phyloP scores from a whole-genome alignment of 2,888 invertebrate genomes.

The Parascotia fuliginaria region DNA sequence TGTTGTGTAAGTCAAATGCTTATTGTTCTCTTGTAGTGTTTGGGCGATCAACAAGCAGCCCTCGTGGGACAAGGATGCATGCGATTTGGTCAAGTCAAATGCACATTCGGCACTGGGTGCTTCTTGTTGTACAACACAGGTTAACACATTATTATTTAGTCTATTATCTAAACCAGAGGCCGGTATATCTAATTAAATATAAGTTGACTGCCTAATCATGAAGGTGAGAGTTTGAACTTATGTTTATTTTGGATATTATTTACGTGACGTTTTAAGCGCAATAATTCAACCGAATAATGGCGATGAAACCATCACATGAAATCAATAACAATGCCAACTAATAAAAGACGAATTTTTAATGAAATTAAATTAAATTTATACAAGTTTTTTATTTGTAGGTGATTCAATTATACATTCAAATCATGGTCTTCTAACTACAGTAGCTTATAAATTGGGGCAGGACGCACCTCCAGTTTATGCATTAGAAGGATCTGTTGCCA shows the following conservation, averaged over 20 bases:
- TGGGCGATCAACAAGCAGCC: constrained; percentile 98
- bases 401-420: constrained; percentile 91
- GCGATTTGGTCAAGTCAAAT: constrained; percentile 95
- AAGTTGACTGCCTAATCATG: too few species aligned
- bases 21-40: constrained; percentile 85
- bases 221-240: too few species aligned
- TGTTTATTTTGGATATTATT: too few species aligned
- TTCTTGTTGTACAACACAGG: constrained; percentile 98
- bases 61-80: constrained; percentile 96
- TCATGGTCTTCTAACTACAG: constrained; percentile 95
- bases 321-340: too few species aligned
- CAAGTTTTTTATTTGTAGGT: constrained; percentile 76
- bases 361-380: neutral
- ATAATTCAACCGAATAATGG: too few species aligned
- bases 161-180: neutral
- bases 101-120: constrained; percentile 98
- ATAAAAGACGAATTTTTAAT: too few species aligned
- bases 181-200: too few species aligned
- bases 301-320: too few species aligned
- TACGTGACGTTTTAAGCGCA: too few species aligned
- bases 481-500: constrained; percentile 95
- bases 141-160: constrained; percentile 16
- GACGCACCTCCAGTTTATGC: constrained; percentile 92
- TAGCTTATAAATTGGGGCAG: constrained; percentile 95
- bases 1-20: neutral